A percentile compares a stretch with the other conserved stretches of the same genome.
These are phyloP conservation scores for Hozukius guyotensis DNA, from an alignment of 2,797 vertebrate species.

Conservation along the genomic window DNA sequence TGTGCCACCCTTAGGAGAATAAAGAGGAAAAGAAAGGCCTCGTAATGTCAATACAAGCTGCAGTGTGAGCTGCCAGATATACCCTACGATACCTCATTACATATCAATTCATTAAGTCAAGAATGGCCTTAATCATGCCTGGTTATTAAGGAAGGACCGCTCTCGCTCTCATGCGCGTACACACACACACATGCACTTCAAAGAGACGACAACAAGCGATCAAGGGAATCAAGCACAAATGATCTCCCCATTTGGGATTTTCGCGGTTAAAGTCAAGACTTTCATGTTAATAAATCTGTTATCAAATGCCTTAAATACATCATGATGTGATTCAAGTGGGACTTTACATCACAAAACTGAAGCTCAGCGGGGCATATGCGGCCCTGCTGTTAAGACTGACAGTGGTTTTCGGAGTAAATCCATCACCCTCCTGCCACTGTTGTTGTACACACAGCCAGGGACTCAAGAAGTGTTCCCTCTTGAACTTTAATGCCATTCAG, in stretches of 20 bases:
- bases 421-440: slow-evolving; percentile 6
- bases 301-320: slow-evolving; percentile 7
- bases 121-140: slow-evolving; percentile 65
- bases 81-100: slow-evolving; percentile 65
- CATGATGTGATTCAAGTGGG: slow-evolving; percentile 4
- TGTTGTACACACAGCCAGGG: background rate
- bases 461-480: background rate
- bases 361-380: slow-evolving; percentile 11
- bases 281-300: slow-evolving; percentile 38
- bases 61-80: slow-evolving; percentile 59
- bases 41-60: slow-evolving; percentile 50
- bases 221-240: slow-evolving; percentile 61
- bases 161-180: background rate
- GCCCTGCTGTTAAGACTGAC: slow-evolving; percentile 32
- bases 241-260: slow-evolving; percentile 49
- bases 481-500: background rate
- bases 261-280: slow-evolving; percentile 52
- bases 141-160: slow-evolving; percentile 53
- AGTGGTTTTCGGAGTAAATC: slow-evolving; percentile 28
- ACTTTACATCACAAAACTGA: slow-evolving; percentile 6
- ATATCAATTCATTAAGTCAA: slow-evolving; percentile 69
- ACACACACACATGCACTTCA: slow-evolving; percentile 30
- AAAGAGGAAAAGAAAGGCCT: slow-evolving; percentile 30
- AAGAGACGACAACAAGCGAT: slow-evolving; percentile 65
- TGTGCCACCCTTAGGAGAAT: slow-evolving; percentile 29